These are phyloP conservation scores for Cepaea hortensis DNA, from an alignment of 2,888 invertebrate genomes.

Conservation along the genomic window DNA sequence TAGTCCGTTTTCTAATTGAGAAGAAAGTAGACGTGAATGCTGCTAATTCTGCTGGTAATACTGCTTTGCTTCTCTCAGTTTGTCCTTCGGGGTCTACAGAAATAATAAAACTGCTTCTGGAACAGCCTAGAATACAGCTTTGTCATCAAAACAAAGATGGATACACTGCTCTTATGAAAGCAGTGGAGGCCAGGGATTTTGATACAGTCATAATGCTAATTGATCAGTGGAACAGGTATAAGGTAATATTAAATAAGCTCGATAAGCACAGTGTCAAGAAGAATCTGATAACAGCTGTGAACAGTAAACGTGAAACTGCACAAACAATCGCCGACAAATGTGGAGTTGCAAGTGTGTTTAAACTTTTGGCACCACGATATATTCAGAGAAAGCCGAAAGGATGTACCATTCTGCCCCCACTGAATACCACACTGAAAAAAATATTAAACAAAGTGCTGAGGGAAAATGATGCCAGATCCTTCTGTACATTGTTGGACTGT, in stretches of 20 bases:
- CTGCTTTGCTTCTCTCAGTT: background rate
- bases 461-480: too few relatives aligned
- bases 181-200: background rate
- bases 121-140: background rate
- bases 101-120: background rate
- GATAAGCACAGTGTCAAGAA: background rate
- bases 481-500: too few relatives aligned
- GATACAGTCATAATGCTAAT: background rate
- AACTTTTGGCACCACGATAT: background rate
- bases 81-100: background rate
- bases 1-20: background rate
- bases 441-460: too few relatives aligned
- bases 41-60: background rate
- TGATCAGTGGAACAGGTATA: background rate
- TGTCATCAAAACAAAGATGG: background rate
- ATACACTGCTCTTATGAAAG: conserved; percentile 5
- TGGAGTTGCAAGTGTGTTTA: background rate
- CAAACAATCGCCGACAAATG: background rate
- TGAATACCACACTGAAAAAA: too few relatives aligned
- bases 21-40: background rate
- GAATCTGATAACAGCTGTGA: background rate
- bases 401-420: too few relatives aligned
- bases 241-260: background rate
- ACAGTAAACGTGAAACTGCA: background rate
- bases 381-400: too few relatives aligned